phyloP scores from a whole-genome alignment of 2,888 invertebrate species.

The Epsilonema sp. region DNA sequence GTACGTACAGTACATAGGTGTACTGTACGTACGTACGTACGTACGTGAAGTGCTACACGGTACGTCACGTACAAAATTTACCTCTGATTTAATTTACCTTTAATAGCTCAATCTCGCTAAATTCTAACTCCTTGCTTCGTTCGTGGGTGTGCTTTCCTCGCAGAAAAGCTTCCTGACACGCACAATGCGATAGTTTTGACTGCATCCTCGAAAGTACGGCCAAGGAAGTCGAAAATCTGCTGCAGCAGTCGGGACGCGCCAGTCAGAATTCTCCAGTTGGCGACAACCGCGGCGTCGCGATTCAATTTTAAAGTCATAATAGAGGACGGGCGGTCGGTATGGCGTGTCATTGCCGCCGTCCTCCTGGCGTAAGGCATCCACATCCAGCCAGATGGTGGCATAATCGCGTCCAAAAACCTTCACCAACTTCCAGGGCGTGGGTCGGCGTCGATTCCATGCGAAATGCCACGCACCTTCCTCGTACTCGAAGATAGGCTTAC shows the following conservation, averaged over 20 bases:
- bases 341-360: neutral
- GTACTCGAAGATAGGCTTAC: conserved; percentile 3
- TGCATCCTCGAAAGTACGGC: conserved; percentile 1
- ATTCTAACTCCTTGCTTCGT: no score
- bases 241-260: neutral
- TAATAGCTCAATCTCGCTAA: no score
- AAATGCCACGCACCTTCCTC: neutral
- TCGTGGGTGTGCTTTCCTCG: neutral
- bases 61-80: no score
- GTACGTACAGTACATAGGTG: no score
- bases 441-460: neutral
- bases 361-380: no score
- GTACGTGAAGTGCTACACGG: no score
- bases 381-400: neutral
- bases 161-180: neutral
- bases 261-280: neutral
- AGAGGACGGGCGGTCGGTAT: neutral
- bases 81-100: no score
- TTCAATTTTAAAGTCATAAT: neutral
- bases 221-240: neutral
- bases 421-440: neutral
- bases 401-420: neutral
- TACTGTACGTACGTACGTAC: no score
- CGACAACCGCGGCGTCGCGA: neutral
- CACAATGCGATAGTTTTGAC: neutral